These are phyloP conservation scores for Plagiodera versicolora DNA, from an alignment of 2,888 invertebrate species.

Conservation along the genomic window DNA sequence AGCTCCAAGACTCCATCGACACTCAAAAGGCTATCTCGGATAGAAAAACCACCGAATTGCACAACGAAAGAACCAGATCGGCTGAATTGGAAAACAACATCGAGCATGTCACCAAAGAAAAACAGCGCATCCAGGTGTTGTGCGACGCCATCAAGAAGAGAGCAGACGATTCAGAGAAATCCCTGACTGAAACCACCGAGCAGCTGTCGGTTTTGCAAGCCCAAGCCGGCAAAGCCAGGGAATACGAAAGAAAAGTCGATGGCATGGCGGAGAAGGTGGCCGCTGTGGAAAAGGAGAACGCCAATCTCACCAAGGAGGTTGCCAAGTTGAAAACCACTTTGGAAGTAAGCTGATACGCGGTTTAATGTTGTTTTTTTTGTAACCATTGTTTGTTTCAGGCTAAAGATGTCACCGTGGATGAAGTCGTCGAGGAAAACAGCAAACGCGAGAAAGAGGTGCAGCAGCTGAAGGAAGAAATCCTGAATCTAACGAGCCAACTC, in stretches of 20 bases:
- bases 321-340: slow-evolving; percentile 75
- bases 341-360: slow-evolving; percentile 69
- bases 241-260: slow-evolving; percentile 66
- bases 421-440: slow-evolving; percentile 66
- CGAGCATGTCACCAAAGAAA: slow-evolving; percentile 77
- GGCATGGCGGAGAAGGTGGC: slow-evolving; percentile 73
- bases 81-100: slow-evolving; percentile 75
- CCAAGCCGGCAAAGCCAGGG: slow-evolving; percentile 63
- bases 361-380: too few relatives aligned
- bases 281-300: slow-evolving; percentile 75
- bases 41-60: slow-evolving; percentile 55
- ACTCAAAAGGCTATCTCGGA: slow-evolving; percentile 68
- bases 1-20: slow-evolving; percentile 79
- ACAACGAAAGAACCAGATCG: slow-evolving; percentile 70
- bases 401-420: slow-evolving; percentile 76
- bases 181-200: slow-evolving; percentile 58
- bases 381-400: slow-evolving; percentile 21
- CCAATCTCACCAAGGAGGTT: slow-evolving; percentile 76
- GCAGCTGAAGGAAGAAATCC: slow-evolving; percentile 66
- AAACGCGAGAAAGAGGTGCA: slow-evolving; percentile 71
- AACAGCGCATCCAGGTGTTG: slow-evolving; percentile 78
- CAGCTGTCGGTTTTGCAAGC: slow-evolving; percentile 61
- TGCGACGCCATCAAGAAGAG: slow-evolving; percentile 81
- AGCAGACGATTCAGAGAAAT: slow-evolving; percentile 76
- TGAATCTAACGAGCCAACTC: slow-evolving; percentile 63